Evolutionary conservation across 2,113 vertebrate species (phyloP).

Genomic region (Anser brachyrhynchus): DNA sequence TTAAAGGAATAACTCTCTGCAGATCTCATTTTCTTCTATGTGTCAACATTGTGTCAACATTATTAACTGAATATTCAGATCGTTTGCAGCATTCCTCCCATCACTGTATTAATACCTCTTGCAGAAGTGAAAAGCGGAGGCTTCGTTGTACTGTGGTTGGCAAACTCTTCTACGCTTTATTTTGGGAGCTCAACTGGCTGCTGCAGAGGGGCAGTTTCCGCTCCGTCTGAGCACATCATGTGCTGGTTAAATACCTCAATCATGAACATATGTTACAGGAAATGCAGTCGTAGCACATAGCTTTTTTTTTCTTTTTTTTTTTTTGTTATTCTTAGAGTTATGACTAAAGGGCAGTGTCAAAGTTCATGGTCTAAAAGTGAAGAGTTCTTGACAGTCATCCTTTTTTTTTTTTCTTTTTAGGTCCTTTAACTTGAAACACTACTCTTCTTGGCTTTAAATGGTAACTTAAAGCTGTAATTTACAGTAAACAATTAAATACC

Average conservation of each 20-base stretch:
- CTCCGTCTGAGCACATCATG: constrained; percentile 48
- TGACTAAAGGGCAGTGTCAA: neutral
- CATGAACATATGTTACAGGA: constrained; percentile 44
- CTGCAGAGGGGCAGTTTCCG: neutral
- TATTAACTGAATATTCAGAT: neutral
- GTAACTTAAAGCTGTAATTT: neutral
- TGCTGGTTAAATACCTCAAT: constrained; percentile 24
- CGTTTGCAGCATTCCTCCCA: neutral
- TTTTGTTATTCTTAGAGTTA: constrained; percentile 20
- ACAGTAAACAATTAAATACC: neutral
- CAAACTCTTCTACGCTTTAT: neutral
- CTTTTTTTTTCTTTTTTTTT: neutral
- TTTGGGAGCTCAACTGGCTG: constrained; percentile 30
- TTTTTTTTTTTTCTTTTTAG: constrained; percentile 22
- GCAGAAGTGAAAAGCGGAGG: neutral
- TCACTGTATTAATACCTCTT: neutral
- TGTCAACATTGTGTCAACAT: neutral
- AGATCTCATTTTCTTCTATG: neutral
- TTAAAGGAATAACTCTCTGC: neutral
- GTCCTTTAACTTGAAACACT: neutral
- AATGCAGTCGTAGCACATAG: neutral
- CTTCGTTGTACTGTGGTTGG: neutral
- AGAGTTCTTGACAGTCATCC: neutral
- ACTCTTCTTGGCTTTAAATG: neutral
- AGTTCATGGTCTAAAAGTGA: constrained; percentile 21